Conservation (phyloP, 2,888 invertebrate genomes). For the Rambutsinella grinnellia region DNA sequence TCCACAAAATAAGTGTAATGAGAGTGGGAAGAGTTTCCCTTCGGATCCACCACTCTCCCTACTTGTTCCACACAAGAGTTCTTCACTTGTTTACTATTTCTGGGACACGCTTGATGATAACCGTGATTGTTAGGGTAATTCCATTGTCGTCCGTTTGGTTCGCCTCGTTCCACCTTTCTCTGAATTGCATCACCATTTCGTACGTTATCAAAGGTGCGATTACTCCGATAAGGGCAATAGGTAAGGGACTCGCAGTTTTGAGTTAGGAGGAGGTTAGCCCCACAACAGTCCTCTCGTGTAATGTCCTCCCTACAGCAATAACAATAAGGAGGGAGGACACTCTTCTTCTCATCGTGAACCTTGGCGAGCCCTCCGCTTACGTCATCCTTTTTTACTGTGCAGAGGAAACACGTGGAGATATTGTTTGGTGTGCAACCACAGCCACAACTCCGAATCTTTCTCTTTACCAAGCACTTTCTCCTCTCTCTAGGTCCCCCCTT, state of each 20-base stretch:
- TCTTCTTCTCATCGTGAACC: background rate
- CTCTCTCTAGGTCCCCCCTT: constrained; percentile 18
- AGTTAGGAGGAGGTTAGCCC: background rate
- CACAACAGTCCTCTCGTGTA: background rate
- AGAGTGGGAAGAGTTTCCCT: background rate
- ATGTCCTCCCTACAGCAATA: background rate
- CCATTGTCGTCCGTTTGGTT: background rate
- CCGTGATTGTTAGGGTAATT: constrained; percentile 37
- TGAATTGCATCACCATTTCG: background rate
- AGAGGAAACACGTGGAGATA: constrained; percentile 23
- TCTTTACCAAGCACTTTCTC: constrained; percentile 7
- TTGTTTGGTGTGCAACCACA: background rate
- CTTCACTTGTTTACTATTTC: too few species aligned
- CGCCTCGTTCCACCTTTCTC: background rate
- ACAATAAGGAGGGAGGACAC: constrained; percentile 5
- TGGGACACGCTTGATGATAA: constrained; percentile 22
- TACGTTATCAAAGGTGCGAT: too few species aligned
- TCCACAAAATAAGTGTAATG: constrained; percentile 34
- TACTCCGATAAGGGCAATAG: background rate
- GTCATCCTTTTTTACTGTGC: background rate
- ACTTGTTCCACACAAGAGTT: background rate
- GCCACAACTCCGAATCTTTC: background rate
- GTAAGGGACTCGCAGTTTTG: background rate
- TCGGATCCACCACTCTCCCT: background rate
- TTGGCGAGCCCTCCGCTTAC: background rate